These are phyloP conservation scores for Tetramorium simillimum DNA, from an alignment of 1,140 invertebrate species.

Conservation along the genomic window DNA sequence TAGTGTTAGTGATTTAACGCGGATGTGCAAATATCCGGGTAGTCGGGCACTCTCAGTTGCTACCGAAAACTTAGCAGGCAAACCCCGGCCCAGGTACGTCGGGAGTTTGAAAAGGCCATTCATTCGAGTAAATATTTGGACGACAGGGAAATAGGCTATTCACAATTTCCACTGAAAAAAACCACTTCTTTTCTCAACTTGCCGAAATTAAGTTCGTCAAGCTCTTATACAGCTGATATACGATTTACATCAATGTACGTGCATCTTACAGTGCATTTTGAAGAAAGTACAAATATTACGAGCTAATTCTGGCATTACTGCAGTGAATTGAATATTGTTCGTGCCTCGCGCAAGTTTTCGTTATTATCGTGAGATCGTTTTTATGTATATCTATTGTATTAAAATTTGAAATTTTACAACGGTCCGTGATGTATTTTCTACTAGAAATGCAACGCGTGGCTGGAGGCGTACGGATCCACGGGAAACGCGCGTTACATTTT, in stretches of 20 bases:
- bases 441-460: constrained; percentile 18
- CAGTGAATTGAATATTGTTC: not conserved
- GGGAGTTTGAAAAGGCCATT: constrained; percentile 52
- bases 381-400: not conserved
- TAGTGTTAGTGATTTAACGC: constrained; percentile 61
- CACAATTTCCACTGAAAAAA: not conserved
- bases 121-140: constrained; percentile 57
- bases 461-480: not conserved
- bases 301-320: not conserved
- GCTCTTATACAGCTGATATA: not conserved
- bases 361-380: not conserved
- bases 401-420: constrained; percentile 35
- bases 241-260: not conserved
- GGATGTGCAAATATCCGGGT: constrained; percentile 59
- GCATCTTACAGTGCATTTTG: not conserved
- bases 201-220: constrained; percentile 6
- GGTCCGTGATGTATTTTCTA: not conserved
- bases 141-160: constrained; percentile 36
- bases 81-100: constrained; percentile 34
- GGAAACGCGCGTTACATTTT: constrained; percentile 50
- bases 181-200: not conserved
- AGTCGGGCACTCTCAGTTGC: constrained; percentile 51
- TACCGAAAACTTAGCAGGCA: constrained; percentile 52
- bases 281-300: not conserved
- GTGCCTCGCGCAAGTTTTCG: not conserved